Conservation (phyloP, 2,113 vertebrate genomes). For the Odontesthes bonariensis region DNA sequence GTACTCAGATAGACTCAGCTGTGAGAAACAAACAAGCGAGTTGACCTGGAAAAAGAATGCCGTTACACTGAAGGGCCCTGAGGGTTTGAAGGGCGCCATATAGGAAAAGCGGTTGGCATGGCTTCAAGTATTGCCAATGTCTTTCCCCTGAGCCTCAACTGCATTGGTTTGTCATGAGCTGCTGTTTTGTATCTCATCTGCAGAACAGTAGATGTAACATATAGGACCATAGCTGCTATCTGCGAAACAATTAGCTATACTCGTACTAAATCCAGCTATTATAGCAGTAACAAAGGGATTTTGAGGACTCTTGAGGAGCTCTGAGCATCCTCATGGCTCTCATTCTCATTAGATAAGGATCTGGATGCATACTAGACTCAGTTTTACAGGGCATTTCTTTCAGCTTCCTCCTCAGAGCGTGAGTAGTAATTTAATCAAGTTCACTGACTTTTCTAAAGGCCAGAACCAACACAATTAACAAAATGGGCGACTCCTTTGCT, state of each 20-base stretch:
- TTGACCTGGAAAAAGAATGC: conserved; percentile 80
- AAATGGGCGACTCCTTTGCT: conserved; percentile 66
- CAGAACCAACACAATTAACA: conserved; percentile 77
- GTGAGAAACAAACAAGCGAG: conserved; percentile 61
- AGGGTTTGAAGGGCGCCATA: conserved; percentile 55
- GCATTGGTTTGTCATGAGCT: conserved; percentile 14
- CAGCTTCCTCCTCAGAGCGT: conserved; percentile 45
- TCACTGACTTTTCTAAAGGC: conserved; percentile 70
- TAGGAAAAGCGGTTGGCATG: conserved; percentile 16
- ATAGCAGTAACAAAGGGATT: conserved; percentile 26
- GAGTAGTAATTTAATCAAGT: conserved; percentile 76
- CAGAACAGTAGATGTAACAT: background rate
- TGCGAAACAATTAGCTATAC: background rate
- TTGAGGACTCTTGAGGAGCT: conserved; percentile 43
- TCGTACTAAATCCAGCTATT: conserved; percentile 30
- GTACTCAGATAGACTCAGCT: conserved; percentile 64
- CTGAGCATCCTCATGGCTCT: conserved; percentile 31
- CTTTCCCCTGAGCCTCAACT: conserved; percentile 17
- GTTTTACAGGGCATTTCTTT: conserved; percentile 43
- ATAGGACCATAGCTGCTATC: background rate
- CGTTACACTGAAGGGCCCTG: conserved; percentile 36
- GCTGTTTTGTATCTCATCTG: conserved; percentile 10
- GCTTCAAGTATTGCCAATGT: conserved; percentile 25
- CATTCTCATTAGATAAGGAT: conserved; percentile 47
- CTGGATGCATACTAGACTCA: conserved; percentile 10